Conservation (phyloP, 2,113 vertebrate genomes). For the Pangasianodon gigas region DNA sequence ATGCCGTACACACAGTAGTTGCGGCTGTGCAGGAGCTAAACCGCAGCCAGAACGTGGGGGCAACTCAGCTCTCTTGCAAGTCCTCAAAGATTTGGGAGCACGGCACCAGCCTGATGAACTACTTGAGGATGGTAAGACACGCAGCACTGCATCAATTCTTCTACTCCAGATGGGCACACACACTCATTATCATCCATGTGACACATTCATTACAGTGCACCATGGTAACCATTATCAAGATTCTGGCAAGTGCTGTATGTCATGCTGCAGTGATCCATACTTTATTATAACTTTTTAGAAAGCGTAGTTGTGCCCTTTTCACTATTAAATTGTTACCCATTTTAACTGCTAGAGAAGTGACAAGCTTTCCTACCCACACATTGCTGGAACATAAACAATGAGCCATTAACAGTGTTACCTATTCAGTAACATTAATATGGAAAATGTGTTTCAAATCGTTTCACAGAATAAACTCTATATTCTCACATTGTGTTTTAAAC, state of each 20-base stretch:
- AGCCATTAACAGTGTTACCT: neutral
- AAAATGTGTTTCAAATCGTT: neutral
- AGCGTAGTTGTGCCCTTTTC: neutral
- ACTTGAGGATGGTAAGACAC: slow-evolving; percentile 89
- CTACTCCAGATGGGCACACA: neutral
- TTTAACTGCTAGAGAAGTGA: neutral
- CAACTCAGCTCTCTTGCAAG: slow-evolving; percentile 94
- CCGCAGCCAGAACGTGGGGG: slow-evolving; percentile 94
- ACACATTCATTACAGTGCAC: neutral
- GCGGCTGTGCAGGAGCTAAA: slow-evolving; percentile 93
- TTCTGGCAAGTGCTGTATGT: neutral
- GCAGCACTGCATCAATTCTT: slow-evolving; percentile 18
- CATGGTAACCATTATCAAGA: neutral
- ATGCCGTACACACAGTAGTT: slow-evolving; percentile 90
- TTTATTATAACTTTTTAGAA: neutral
- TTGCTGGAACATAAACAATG: neutral
- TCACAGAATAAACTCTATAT: neutral
- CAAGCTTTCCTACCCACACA: slow-evolving; percentile 9
- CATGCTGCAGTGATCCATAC: slow-evolving; percentile 1
- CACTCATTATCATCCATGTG: neutral
- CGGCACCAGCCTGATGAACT: slow-evolving; percentile 98
- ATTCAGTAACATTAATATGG: neutral
- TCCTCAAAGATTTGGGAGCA: slow-evolving; percentile 99
- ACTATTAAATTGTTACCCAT: slow-evolving; percentile 15
- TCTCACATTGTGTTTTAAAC: neutral